A percentile compares a stretch with the other conserved stretches of the same genome.
Conservation (phyloP, 2,113 vertebrate species). For the Heterocephalus glaber region DNA sequence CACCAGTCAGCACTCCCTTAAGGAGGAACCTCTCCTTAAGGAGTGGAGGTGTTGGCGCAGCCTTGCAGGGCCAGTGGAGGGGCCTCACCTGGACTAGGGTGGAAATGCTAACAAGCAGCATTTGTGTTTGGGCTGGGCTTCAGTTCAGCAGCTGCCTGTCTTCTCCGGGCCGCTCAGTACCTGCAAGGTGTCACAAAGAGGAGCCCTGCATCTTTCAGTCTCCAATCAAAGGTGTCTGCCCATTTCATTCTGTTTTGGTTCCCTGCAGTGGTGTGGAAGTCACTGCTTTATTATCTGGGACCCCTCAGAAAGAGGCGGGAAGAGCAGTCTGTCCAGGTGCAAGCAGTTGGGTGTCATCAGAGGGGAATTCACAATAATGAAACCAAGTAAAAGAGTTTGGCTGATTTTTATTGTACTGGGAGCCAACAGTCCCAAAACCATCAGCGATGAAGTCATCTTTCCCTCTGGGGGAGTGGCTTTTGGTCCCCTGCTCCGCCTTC, state of each 20-base stretch:
- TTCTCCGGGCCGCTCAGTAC: neutral
- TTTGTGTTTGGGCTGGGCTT: neutral
- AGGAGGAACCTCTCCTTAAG: too few relatives aligned
- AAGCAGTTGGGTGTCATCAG: neutral
- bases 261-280: neutral
- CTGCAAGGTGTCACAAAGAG: neutral
- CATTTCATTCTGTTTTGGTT: neutral
- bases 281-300: neutral
- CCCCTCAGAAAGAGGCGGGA: neutral
- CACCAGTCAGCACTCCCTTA: neutral
- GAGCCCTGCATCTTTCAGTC: neutral
- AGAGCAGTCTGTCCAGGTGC: neutral
- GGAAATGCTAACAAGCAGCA: neutral
- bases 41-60: neutral
- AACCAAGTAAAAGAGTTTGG: neutral
- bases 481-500: neutral
- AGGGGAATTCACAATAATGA: neutral
- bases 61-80: rapidly evolving
- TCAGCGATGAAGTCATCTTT: neutral
- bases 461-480: neutral
- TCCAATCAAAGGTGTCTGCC: neutral
- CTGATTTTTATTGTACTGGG: neutral
- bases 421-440: neutral
- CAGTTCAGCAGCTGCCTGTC: neutral
- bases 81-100: neutral